These are phyloP conservation scores for Lacerta viridis DNA, from an alignment of 2,797 vertebrate genomes.

Conservation along the genomic window DNA sequence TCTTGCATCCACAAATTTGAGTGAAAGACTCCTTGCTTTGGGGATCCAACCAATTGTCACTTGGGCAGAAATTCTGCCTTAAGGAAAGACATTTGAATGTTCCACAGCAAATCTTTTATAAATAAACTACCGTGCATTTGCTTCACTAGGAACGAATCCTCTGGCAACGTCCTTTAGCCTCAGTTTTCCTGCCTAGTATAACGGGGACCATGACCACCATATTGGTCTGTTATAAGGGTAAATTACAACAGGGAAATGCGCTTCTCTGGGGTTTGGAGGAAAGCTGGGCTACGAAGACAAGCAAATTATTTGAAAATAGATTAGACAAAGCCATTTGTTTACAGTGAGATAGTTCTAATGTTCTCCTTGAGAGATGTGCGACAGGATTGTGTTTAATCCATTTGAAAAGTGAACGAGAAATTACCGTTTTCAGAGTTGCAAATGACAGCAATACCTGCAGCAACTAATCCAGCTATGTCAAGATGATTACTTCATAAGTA, in stretches of 20 bases:
- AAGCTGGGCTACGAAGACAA: not conserved
- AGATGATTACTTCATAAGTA: conserved; percentile 29
- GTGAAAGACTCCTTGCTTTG: not conserved
- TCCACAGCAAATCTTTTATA: not conserved
- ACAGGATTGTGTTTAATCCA: conserved; percentile 35
- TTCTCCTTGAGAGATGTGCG: conserved; percentile 1
- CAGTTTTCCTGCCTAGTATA: not conserved
- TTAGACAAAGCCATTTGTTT: not conserved
- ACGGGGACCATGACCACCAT: not conserved
- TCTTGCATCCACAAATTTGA: too few species aligned
- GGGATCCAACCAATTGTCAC: not conserved
- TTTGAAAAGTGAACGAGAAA: not conserved
- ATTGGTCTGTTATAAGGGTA: not conserved
- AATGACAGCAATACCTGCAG: not conserved
- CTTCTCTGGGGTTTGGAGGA: not conserved
- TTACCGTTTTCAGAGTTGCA: conserved; percentile 14
- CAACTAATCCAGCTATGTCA: not conserved
- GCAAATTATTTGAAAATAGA: not conserved
- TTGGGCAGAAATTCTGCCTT: not conserved
- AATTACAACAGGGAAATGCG: not conserved
- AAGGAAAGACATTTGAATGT: not conserved
- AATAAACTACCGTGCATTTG: not conserved
- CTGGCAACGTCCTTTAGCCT: not conserved
- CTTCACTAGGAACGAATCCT: not conserved
- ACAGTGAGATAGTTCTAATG: conserved; percentile 13